These are phyloP conservation scores for Rynchops niger DNA, from an alignment of 2,113 vertebrate genomes.

Conservation along the genomic window DNA sequence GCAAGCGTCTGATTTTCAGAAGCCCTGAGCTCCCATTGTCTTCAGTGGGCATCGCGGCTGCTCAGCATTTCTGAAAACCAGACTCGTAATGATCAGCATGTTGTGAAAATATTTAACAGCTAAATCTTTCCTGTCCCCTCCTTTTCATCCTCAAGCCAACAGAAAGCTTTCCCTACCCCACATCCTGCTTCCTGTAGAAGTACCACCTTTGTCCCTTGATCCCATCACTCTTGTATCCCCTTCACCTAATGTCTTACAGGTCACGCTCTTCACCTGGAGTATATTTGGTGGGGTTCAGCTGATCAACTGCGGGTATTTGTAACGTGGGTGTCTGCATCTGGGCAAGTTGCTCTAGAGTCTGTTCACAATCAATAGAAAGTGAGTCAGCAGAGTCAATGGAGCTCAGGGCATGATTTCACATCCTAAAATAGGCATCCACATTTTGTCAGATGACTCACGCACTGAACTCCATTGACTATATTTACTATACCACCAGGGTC, in stretches of 20 bases:
- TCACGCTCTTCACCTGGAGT: not conserved
- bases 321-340: not conserved
- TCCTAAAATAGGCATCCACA: not conserved
- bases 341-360: not conserved
- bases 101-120: not conserved
- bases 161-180: not conserved
- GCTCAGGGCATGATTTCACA: not conserved
- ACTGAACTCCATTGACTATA: not conserved
- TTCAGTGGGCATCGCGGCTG: not conserved
- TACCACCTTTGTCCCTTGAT: not conserved
- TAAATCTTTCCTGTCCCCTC: not conserved
- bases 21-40: conserved; percentile 44
- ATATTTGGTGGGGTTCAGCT: not conserved
- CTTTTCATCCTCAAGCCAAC: not conserved
- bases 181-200: not conserved
- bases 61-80: conserved; percentile 54
- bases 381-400: conserved; percentile 44
- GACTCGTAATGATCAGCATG: not conserved
- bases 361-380: conserved; percentile 18
- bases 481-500: not conserved
- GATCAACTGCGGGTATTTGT: not conserved
- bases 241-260: not conserved
- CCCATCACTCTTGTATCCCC: not conserved
- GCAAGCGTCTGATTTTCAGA: not conserved
- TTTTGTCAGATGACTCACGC: conserved; percentile 35